Evolutionary conservation across 1,140 invertebrate species (phyloP), one percentile per base, ranked within the genome.

Genomic region (Aradophagus sp.): DNA sequence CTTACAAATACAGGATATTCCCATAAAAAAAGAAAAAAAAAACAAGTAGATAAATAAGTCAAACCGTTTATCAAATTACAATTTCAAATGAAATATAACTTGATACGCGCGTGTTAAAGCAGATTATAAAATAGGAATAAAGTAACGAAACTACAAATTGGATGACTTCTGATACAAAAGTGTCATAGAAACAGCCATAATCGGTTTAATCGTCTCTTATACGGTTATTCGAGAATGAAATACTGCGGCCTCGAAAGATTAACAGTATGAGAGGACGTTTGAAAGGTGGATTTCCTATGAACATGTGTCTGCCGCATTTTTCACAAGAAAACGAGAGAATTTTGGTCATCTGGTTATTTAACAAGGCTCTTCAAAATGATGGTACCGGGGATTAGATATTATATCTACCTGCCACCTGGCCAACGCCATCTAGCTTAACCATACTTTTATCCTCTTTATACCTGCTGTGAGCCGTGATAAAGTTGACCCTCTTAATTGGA

Each of bases 401-500:
- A 66, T 58, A 67, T 63, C 50, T 74, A 56, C 66, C 67, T 48
- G 62, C 67, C 67, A 74, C 32, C 48, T 65, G 71, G 50, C 41
- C 53, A 66, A 53, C 58, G 41, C 52, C 39, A 48, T 59, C 45
- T 50, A 61, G 50, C 50, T 66, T 52, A 69, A 50, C 50, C 45
- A 55, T 29, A 61, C 35, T 74, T 69, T 69, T 62, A 65, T 69
- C 42, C 44, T 47, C 50, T 50, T 68, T 59, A 45, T 69, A 66
- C 42, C 55, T 74, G 55, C 71, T 52, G 38, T 23, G 55, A 47
- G 31, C 31, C 31, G 44, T 35, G 53, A 74, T 74, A 74, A 72
- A 74, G 66, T 62, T 63, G 72, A 66, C 62, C 56, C 61, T 62
- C 44, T 70, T 74, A 74, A 70, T 74, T 67, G 56, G 48, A 44